Evolutionary conservation across 2,888 invertebrate species (phyloP), one percentile per base, ranked within the genome.

Genomic region (Gymnosoma rotundatum): DNA sequence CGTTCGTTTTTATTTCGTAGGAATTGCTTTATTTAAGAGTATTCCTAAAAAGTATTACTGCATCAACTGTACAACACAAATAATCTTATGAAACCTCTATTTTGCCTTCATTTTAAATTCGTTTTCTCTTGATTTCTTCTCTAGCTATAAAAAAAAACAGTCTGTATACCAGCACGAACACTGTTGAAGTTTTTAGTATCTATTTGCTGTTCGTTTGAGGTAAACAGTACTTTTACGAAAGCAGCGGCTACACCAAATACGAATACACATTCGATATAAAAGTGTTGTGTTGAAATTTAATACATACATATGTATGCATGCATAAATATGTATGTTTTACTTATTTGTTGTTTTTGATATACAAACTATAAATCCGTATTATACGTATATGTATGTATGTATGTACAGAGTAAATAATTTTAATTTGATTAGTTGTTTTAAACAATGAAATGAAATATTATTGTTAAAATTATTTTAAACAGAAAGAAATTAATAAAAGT

Each of bases 191-290:
- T 2, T 9, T 64, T n/a, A 64, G 64, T 64, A 48, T 32, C 20
- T 42, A 48, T 25, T 64, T 48, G 64, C 21, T 64, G 48, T 48
- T 64, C n/a, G 64, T 21, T 32, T 8, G n/a, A 48, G 21, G 7
- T 36, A 58, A 6, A 32, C 16, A 58, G 58, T 8, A 25, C 5
- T n/a, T 52, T 21, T 20, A 12, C 9, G 8, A 9, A 16, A 12
- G 2, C 16, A 36, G 16, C 25, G 10, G 32, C 14, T 58, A 16
- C 32, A 21, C 54, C 10, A 54, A 20, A 32, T 25, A 56, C 32
- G 21, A 25, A 16, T 38, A 9, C 12, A 38, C 20, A 18, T 60
- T 52, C 20, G 20, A 2, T 20, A 20, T 52, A 4, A 20, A 52
- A 20, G 20, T 21, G 16, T 2, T 14, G 14, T 4, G 12, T 52